These are phyloP conservation scores for Amblyjoppa proteus DNA, from an alignment of 2,888 invertebrate genomes.

Conservation along the genomic window DNA sequence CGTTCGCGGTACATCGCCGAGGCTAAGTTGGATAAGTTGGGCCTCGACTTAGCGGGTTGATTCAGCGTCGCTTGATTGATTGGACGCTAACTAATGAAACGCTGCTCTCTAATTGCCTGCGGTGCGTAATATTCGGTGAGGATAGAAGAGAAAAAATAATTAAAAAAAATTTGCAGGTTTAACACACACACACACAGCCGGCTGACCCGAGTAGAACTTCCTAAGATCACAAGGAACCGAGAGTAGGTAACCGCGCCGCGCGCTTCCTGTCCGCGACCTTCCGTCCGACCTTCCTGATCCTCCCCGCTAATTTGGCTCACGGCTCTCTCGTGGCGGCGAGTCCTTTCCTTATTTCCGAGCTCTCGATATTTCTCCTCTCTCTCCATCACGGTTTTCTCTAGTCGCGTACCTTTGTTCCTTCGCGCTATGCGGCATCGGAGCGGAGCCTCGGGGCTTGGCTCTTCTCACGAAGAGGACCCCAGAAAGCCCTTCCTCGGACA, in stretches of 20 bases:
- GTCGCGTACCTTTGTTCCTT: slow-evolving; percentile 62
- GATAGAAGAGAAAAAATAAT: slow-evolving; percentile 31
- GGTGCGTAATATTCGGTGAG: slow-evolving; percentile 74
- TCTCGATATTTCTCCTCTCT: slow-evolving; percentile 35
- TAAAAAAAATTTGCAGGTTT: slow-evolving; percentile 56
- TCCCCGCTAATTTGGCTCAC: slow-evolving; percentile 73
- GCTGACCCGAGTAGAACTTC: slow-evolving; percentile 70
- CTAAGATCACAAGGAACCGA: slow-evolving; percentile 78
- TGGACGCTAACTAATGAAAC: slow-evolving; percentile 80
- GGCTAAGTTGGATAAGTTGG: background rate
- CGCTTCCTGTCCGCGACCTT: slow-evolving; percentile 78
- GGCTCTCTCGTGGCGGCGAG: slow-evolving; percentile 53
- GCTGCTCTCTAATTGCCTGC: slow-evolving; percentile 75
- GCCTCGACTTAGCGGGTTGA: background rate
- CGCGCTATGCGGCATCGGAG: slow-evolving; percentile 40
- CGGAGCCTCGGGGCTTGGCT: slow-evolving; percentile 57
- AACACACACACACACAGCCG: slow-evolving; percentile 57
- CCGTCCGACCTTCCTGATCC: slow-evolving; percentile 70
- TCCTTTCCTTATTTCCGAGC: slow-evolving; percentile 16
- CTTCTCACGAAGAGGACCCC: slow-evolving; percentile 60
- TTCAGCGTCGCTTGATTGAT: slow-evolving; percentile 74
- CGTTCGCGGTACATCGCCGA: background rate
- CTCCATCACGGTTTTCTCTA: slow-evolving; percentile 50
- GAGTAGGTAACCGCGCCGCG: slow-evolving; percentile 64
- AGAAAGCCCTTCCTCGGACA: slow-evolving; percentile 45